A percentile compares a stretch with the other conserved stretches of the same genome.
phyloP scores from a whole-genome alignment of 2,888 invertebrate species.

The Antitype chi region DNA sequence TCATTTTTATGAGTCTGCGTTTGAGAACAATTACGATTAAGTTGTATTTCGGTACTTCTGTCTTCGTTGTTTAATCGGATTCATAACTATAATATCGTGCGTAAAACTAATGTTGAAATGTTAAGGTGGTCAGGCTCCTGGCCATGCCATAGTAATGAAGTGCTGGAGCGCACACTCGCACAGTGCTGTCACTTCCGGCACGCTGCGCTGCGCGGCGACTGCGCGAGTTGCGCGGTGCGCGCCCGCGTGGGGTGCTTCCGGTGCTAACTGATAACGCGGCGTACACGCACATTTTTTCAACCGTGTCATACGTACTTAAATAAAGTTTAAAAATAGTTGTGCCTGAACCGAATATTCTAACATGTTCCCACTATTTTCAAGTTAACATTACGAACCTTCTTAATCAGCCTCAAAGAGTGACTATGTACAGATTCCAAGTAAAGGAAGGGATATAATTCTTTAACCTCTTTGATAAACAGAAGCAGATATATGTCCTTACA shows the following conservation, averaged over 20 bases:
- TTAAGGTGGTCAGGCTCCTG: background rate
- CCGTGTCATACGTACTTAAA: conserved; percentile 48
- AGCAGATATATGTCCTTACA: background rate
- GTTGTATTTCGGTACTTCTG: background rate
- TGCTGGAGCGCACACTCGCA: conserved; percentile 1
- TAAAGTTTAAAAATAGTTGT: conserved; percentile 15
- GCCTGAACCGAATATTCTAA: background rate
- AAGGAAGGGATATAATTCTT: background rate
- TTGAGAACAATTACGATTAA: background rate
- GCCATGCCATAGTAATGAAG: background rate
- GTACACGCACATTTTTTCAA: conserved; percentile 48
- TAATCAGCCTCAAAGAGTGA: background rate
- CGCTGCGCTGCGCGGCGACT: conserved; percentile 10
- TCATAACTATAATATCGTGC: background rate
- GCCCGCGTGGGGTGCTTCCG: conserved; percentile 64
- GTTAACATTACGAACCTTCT: background rate
- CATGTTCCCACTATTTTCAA: background rate
- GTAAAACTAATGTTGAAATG: background rate
- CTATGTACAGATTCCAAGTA: background rate
- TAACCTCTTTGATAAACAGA: background rate
- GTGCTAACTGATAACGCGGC: conserved; percentile 60
- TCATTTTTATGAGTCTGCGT: conserved; percentile 11
- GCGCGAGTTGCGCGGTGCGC: conserved; percentile 32
- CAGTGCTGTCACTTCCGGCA: conserved; percentile 33
- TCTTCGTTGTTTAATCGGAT: background rate